A percentile compares a stretch with the other conserved stretches of the same genome.
These are phyloP conservation scores for Helicoverpa zea DNA, from an alignment of 1,140 invertebrate species.

Conservation along the genomic window DNA sequence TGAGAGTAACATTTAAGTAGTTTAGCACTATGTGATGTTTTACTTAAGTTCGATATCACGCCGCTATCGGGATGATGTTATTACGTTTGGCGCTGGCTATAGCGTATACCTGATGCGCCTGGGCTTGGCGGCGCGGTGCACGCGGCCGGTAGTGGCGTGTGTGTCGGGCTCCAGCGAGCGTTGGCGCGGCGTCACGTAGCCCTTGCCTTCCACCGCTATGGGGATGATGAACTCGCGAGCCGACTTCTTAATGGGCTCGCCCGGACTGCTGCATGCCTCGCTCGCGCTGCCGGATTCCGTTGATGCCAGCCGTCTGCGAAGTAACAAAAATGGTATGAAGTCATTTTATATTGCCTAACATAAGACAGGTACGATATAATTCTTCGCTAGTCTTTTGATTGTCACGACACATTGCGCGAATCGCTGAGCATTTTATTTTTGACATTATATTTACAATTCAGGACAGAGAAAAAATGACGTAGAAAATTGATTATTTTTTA, in stretches of 20 bases:
- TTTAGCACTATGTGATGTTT: too few relatives aligned
- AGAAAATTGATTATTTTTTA: too few relatives aligned
- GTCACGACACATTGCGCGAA: too few relatives aligned
- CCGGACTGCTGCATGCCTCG: constrained; percentile 75
- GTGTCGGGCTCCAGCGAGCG: constrained; percentile 91
- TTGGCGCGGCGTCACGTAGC: constrained; percentile 93
- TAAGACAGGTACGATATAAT: background rate
- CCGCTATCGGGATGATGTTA: too few relatives aligned
- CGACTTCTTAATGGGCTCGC: constrained; percentile 94
- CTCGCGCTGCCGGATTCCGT: constrained; percentile 67
- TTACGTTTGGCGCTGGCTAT: too few relatives aligned
- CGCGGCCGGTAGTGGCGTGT: constrained; percentile 77
- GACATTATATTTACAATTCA: too few relatives aligned
- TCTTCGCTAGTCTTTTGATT: too few relatives aligned
- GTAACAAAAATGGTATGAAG: background rate
- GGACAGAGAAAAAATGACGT: too few relatives aligned
- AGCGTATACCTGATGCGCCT: constrained; percentile 84
- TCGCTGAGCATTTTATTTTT: too few relatives aligned
- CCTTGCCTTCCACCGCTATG: constrained; percentile 95
- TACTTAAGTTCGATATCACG: too few relatives aligned
- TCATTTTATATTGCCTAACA: background rate
- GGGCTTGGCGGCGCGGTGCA: constrained; percentile 67
- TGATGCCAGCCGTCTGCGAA: constrained; percentile 72
- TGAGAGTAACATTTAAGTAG: too few relatives aligned
- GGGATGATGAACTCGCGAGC: constrained; percentile 96